Evolutionary conservation across 2,888 invertebrate species (phyloP).

Genomic region (Synergus japonicus): DNA sequence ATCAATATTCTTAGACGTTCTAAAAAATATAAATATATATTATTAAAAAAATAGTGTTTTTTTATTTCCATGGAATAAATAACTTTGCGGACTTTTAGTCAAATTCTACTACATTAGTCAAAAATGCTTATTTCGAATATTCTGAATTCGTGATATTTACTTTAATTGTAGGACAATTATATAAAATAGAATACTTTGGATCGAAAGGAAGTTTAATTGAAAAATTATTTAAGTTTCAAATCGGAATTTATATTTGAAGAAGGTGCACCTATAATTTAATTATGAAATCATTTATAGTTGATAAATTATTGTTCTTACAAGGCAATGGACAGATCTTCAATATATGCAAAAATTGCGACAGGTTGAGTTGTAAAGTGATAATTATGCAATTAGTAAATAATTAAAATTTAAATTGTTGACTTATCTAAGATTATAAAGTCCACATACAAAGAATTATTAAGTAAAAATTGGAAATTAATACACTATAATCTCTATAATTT

Average conservation of each 20-base stretch:
- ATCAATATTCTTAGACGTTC: not conserved
- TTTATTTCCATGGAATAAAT: not conserved
- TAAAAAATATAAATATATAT: not conserved
- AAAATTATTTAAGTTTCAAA: too few species aligned
- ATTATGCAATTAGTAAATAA: not conserved
- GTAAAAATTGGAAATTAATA: too few species aligned
- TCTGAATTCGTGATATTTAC: not conserved
- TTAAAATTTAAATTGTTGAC: not conserved
- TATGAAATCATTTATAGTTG: not conserved
- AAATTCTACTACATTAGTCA: not conserved
- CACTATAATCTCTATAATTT: not conserved
- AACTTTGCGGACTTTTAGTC: not conserved
- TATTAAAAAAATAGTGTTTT: not conserved
- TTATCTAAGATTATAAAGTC: not conserved
- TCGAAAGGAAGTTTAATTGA: too few species aligned
- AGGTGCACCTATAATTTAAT: too few species aligned
- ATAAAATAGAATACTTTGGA: too few species aligned
- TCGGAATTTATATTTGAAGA: too few species aligned
- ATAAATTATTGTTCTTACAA: not conserved
- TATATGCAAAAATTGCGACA: not conserved
- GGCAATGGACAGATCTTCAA: not conserved
- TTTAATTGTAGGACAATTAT: not conserved
- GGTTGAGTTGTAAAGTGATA: not conserved
- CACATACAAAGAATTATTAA: not conserved
- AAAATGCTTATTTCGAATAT: not conserved